Conservation (phyloP, 2,113 vertebrate genomes). For the Cricetomys ansorgei region DNA sequence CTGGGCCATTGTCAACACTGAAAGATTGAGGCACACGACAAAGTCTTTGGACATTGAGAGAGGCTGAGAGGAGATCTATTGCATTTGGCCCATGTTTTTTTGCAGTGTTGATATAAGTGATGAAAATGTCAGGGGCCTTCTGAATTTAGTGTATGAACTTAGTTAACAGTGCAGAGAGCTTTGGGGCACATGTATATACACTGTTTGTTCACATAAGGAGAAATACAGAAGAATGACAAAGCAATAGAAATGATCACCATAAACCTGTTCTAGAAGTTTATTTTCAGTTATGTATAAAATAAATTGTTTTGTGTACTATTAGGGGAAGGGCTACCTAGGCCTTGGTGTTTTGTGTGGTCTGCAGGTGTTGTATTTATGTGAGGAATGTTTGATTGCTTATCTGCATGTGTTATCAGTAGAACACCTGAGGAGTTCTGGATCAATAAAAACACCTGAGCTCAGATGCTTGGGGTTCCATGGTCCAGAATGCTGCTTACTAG, state of each 20-base stretch:
- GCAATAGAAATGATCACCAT: not conserved
- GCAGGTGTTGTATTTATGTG: too few relatives aligned
- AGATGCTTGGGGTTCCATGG: too few relatives aligned
- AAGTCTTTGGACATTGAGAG: not conserved
- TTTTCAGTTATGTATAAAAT: too few relatives aligned
- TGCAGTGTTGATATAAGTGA: not conserved
- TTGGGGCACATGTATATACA: not conserved
- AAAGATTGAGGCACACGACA: not conserved
- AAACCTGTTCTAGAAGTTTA: too few relatives aligned
- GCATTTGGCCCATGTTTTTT: not conserved
- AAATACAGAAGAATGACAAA: not conserved
- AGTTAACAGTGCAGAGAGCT: not conserved
- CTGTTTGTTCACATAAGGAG: not conserved
- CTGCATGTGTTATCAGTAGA: too few relatives aligned
- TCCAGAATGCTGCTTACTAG: too few relatives aligned
- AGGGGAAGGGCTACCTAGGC: too few relatives aligned
- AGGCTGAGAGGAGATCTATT: not conserved
- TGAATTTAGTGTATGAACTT: slow-evolving; percentile 35
- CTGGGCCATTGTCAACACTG: not conserved
- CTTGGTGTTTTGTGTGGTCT: too few relatives aligned
- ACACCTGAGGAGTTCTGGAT: too few relatives aligned
- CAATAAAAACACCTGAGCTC: too few relatives aligned
- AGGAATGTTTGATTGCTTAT: too few relatives aligned
- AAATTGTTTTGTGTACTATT: too few relatives aligned
- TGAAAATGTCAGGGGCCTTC: not conserved